Base-by-base conservation (phyloP, 2,888 invertebrate genomes). In the Torymus texanus region DNA sequence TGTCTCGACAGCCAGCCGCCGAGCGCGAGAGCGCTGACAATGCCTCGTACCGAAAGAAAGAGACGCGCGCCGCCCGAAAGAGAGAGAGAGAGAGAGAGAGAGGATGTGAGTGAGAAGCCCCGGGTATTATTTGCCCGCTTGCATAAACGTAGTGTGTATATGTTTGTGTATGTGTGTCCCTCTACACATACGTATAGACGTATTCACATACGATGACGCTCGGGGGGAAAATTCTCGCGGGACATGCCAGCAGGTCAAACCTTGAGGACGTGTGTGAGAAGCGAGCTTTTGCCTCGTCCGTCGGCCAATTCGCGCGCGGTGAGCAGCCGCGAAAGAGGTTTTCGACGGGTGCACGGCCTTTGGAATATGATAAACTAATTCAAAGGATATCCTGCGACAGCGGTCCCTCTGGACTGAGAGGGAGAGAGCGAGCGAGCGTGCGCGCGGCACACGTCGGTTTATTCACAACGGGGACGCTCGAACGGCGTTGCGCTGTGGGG, bases 291-390 rank as follows among this genome's bases (percentile, higher is more conserved):
- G 41, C 21, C 41, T 5, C 8, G 41, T 41, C 41, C 8, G 10
- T 56, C n/a, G n/a, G 29, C 10, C 56, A n/a, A 66, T 2, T 16
- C 21, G n/a, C 21, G 24, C 14, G 24, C 14, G 55, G 5, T 8
- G 8, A 41, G 24, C 18, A 53, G 13, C 8, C 4, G 11, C 24
- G 21, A 53, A 61, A 62, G 51, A 53, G 16, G 51, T 71, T 61
- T 24, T 59, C n/a, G 72, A 62, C 50, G 14, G 2, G 13, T 14
- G 21, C 55, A 12, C 0, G 3, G 53, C 4, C 53, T 16, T 18
- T 21, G 21, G 51, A 59, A 70, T 79, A 75, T 75, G 75, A 79
- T 75, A 79, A 79, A 79, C 79, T 71, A 68, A 79, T 79, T 74
- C 75, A 65, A 75, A 75, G 70, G 70, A 59, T 65, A 59, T 41